Evolutionary conservation across 2,113 vertebrate genomes (phyloP).

Genomic region (Crotalus helleri): DNA sequence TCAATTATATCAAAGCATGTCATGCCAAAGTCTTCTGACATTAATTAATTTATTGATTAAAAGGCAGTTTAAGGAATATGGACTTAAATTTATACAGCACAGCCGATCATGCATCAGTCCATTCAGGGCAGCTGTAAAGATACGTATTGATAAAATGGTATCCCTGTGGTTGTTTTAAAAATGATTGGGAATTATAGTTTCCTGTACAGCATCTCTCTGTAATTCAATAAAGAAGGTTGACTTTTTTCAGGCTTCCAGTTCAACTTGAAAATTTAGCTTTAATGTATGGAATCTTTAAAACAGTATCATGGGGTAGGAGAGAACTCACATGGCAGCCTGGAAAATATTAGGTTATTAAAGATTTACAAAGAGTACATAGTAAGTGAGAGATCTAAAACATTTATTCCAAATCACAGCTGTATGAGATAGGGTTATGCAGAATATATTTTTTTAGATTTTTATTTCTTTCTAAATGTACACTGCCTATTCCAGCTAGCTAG

Average conservation of each 20-base stretch:
- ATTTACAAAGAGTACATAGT: neutral
- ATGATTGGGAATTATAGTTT: neutral
- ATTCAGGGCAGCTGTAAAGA: neutral
- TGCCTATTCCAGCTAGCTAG: neutral
- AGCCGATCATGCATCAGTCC: neutral
- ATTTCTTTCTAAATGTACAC: neutral
- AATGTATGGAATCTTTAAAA: neutral
- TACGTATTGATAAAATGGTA: neutral
- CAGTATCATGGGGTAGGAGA: neutral
- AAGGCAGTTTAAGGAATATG: neutral
- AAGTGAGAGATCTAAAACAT: neutral
- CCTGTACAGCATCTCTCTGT: neutral
- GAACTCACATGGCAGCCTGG: neutral
- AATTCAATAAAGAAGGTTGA: neutral
- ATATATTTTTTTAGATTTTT: neutral
- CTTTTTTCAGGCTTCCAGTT: neutral
- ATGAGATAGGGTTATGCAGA: neutral
- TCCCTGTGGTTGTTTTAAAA: neutral
- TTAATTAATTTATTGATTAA: neutral
- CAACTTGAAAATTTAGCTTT: neutral
- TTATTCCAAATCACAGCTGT: neutral
- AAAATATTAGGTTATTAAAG: neutral
- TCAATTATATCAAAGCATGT: slow-evolving; percentile 7
- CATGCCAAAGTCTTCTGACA: neutral
- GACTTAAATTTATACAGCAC: neutral